Percentiles rank a stretch among this genome's conserved stretches.
Conservation (phyloP, 2,888 invertebrate species). For the Oligia latruncula region DNA sequence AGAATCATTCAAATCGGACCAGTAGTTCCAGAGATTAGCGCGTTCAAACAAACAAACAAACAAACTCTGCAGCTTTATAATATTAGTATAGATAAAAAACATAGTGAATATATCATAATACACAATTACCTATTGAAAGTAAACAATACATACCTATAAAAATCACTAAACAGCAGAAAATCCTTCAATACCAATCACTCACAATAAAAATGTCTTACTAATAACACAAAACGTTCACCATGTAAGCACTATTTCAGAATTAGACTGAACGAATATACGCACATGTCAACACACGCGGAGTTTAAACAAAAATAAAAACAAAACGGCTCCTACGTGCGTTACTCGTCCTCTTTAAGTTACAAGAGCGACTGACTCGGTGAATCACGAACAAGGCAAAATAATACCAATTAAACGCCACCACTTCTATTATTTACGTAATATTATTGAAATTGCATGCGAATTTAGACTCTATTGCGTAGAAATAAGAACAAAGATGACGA, state of each 20-base stretch:
- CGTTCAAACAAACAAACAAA: no score
- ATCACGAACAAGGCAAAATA: slow-evolving; percentile 88
- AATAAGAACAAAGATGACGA: slow-evolving; percentile 61
- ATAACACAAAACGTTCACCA: slow-evolving; percentile 66
- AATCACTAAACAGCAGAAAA: slow-evolving; percentile 19
- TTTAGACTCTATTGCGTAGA: slow-evolving; percentile 70
- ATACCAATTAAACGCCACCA: slow-evolving; percentile 83
- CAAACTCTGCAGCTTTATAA: no score
- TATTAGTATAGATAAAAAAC: no score
- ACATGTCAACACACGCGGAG: slow-evolving; percentile 76
- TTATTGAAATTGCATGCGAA: slow-evolving; percentile 70
- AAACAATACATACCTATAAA: slow-evolving; percentile 36
- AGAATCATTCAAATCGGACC: no score
- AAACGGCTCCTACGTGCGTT: slow-evolving; percentile 75
- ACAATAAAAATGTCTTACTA: slow-evolving; percentile 35
- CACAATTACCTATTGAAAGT: background rate
- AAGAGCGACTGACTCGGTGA: slow-evolving; percentile 84
- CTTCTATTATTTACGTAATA: slow-evolving; percentile 76
- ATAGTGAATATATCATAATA: background rate
- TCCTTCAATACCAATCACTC: slow-evolving; percentile 44
- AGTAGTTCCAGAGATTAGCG: no score
- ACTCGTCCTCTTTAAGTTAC: slow-evolving; percentile 74
- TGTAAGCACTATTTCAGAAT: slow-evolving; percentile 70
- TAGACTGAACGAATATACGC: slow-evolving; percentile 71
- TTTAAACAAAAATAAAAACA: slow-evolving; percentile 73